Conservation (phyloP, 1,140 invertebrate genomes). For the Lanistes nyassanus region DNA sequence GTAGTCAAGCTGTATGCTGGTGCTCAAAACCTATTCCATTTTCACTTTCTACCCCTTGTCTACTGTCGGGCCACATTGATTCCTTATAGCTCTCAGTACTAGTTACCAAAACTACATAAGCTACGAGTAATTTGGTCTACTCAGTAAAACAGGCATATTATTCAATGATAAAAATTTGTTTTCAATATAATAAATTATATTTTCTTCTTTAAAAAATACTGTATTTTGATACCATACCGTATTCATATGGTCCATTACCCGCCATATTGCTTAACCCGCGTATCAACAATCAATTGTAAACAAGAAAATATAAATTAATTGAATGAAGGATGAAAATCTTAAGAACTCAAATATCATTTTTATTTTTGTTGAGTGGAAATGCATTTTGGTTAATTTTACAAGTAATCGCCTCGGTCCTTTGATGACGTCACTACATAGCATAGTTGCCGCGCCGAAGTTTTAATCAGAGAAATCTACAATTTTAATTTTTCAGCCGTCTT, state of each 20-base stretch:
- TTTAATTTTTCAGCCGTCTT: too few relatives aligned
- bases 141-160: too few relatives aligned
- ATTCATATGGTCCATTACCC: constrained; percentile 1
- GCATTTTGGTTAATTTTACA: too few relatives aligned
- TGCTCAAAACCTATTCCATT: too few relatives aligned
- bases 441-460: not conserved
- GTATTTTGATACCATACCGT: not conserved
- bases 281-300: not conserved
- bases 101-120: too few relatives aligned
- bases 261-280: constrained; percentile 10
- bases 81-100: too few relatives aligned
- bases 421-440: constrained; percentile 21
- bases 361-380: not conserved
- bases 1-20: too few relatives aligned
- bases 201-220: not conserved
- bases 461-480: too few relatives aligned
- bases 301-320: not conserved
- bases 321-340: not conserved
- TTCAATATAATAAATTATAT: not conserved
- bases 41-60: too few relatives aligned
- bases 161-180: too few relatives aligned
- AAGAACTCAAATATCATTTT: not conserved
- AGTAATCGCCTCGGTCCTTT: not conserved
- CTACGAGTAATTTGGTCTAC: too few relatives aligned
- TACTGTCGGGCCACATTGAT: too few relatives aligned